Evolutionary conservation across 2,888 invertebrate genomes (phyloP), one percentile per base, ranked within the genome.

Genomic region (Slavum lentiscoides): DNA sequence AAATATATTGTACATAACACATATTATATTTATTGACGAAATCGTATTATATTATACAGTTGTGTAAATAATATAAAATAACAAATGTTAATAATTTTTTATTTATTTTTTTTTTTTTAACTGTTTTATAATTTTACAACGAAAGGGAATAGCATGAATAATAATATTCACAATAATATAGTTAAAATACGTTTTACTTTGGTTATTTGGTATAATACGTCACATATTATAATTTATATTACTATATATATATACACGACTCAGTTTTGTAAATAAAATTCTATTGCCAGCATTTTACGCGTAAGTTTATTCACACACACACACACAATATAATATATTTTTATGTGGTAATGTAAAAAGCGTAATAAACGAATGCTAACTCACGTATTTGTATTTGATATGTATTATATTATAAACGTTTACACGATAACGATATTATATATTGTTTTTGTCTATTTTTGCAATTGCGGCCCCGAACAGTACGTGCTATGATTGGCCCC

Each of bases 121-220:
- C 67, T 75, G 58, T 58, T 75, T 75, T 59, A 59, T 7, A 69
- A 19, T 19, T 19, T 55, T 49, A 49, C 49, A 49, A 9, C 15
- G 49, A 13, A 49, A 49, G 49, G 3, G 49, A 49, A 49, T 9
- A 13, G 15, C 8, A 49, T 43, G 13, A 49, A 49, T 49, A 49
- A 13, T 49, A 49, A 1, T 11, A 49, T 49, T 11, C 49, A 11
- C 8, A 49, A 49, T 49, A 49, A 13, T 49, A 49, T 49, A 49
- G 49, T 49, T 39, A 5, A 58, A 72, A 72, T 67, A 59, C 19
- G 30, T 19, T 75, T 67, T 58, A 75, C 66, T 75, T 75, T 67
- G 67, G 39, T 58, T 67, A 67, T 59, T 75, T 67, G 11, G 59
- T 67, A 30, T 30, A 30, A 67, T 75, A 43, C 39, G 19, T 6